A percentile compares a stretch with the other conserved stretches of the same genome.
These are phyloP conservation scores for Diglossa cyanea DNA, from an alignment of 2,797 vertebrate species.

Conservation along the genomic window DNA sequence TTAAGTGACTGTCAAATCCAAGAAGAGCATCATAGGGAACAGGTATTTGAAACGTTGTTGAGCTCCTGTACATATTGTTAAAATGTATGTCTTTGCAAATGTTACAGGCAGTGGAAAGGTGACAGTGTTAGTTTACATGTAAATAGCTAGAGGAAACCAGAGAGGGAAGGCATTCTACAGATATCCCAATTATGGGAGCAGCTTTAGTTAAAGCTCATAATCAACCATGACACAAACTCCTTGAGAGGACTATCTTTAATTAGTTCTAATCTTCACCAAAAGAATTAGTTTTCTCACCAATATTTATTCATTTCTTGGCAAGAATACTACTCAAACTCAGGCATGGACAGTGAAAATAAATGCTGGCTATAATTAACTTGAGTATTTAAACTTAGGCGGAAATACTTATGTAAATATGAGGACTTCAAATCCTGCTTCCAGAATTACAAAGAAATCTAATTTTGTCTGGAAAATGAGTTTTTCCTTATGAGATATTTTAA, in stretches of 20 bases:
- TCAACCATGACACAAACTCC: not conserved
- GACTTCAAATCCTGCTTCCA: not conserved
- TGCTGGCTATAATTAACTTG: not conserved
- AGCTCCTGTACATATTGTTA: not conserved
- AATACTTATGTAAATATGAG: not conserved
- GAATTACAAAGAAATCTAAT: not conserved
- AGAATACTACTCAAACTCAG: not conserved
- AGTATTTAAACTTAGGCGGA: not conserved
- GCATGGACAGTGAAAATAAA: not conserved
- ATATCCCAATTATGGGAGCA: not conserved
- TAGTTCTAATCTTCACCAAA: not conserved
- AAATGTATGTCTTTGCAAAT: conserved; percentile 34
- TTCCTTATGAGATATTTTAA: not conserved
- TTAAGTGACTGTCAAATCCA: not conserved
- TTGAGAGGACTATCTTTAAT: not conserved
- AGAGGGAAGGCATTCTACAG: conserved; percentile 21
- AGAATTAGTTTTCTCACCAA: not conserved
- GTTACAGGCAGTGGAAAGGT: not conserved
- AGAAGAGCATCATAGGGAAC: not conserved
- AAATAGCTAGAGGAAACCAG: conserved; percentile 51
- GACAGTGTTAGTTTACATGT: conserved; percentile 43
- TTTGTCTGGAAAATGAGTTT: not conserved
- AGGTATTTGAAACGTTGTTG: not conserved
- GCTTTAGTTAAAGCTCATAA: conserved; percentile 44
- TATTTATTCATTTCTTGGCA: not conserved